Percentiles rank a stretch among this genome's conserved stretches.
Conservation (phyloP, 2,113 vertebrate species). For the Dunckerocampus dactyliophorus region DNA sequence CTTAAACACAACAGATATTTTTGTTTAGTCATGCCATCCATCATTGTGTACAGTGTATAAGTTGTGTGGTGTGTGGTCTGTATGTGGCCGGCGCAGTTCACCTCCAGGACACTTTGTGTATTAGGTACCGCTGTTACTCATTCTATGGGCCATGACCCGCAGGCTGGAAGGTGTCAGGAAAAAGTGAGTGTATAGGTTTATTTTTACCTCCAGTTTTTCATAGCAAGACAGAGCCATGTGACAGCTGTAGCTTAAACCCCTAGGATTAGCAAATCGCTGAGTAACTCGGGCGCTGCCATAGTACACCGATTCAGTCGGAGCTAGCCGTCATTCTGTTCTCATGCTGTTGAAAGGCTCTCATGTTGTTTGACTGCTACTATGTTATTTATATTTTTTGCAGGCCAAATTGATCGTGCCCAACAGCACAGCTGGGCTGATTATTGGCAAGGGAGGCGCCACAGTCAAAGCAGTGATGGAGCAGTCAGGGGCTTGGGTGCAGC, state of each 20-base stretch:
- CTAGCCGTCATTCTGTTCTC: constrained; percentile 38
- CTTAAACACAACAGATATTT: constrained; percentile 1
- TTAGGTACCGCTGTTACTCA: constrained; percentile 30
- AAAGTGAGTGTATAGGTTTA: constrained; percentile 72
- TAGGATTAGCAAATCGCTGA: constrained; percentile 75
- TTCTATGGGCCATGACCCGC: constrained; percentile 50
- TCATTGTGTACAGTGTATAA: not conserved
- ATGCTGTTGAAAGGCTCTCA: constrained; percentile 23
- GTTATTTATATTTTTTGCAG: constrained; percentile 66
- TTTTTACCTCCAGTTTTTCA: constrained; percentile 73
- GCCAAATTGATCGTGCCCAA: constrained; percentile 93
- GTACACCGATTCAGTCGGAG: constrained; percentile 55
- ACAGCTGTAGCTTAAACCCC: constrained; percentile 76
- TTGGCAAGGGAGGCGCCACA: constrained; percentile 89
- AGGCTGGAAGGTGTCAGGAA: constrained; percentile 61
- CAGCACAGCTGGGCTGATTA: constrained; percentile 91
- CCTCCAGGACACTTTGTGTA: constrained; percentile 42
- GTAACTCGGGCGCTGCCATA: constrained; percentile 62
- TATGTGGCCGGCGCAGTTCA: constrained; percentile 15
- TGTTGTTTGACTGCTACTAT: constrained; percentile 40
- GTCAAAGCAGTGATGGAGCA: constrained; percentile 94
- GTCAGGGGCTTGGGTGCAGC: constrained; percentile 92
- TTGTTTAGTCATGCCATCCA: not conserved
- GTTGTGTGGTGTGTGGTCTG: constrained; percentile 25
- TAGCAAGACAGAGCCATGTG: constrained; percentile 62